A percentile compares a stretch with the other conserved stretches of the same genome.
Conservation (phyloP, 2,797 vertebrate species). For the Kryptolebias ocellatus region DNA sequence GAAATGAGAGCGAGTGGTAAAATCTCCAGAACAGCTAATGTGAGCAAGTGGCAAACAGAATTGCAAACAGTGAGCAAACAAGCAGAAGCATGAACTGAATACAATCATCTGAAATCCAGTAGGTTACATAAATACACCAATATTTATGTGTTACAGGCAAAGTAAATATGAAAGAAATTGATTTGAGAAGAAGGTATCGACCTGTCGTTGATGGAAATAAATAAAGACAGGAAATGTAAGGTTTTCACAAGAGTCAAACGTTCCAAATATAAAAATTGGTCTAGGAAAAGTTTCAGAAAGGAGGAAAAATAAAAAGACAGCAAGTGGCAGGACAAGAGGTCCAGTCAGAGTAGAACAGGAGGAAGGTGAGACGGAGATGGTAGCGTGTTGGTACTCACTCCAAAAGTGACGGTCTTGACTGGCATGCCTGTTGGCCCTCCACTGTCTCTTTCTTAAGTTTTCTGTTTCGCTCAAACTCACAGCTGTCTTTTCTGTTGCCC, state of each 20-base stretch:
- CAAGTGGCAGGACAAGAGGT: constrained; percentile 36
- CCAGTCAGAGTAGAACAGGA: constrained; percentile 8
- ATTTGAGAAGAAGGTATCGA: neutral
- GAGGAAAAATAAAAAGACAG: constrained; percentile 23
- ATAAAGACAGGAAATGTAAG: neutral
- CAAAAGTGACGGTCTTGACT: constrained; percentile 78
- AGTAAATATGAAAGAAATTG: constrained; percentile 24
- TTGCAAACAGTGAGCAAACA: constrained; percentile 31
- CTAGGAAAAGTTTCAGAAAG: constrained; percentile 18
- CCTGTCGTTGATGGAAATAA: neutral
- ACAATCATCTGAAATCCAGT: constrained; percentile 25
- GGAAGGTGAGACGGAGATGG: constrained; percentile 40
- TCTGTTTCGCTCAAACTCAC: constrained; percentile 70
- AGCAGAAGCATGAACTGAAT: constrained; percentile 29
- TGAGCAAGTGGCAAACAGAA: constrained; percentile 21
- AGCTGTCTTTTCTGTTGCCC: constrained; percentile 78
- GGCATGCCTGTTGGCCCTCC: constrained; percentile 80
- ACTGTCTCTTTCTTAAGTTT: constrained; percentile 63
- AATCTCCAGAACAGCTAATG: constrained; percentile 28
- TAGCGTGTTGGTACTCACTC: constrained; percentile 80
- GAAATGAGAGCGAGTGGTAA: constrained; percentile 22
- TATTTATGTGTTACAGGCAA: constrained; percentile 24
- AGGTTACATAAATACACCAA: constrained; percentile 20
- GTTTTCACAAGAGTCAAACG: constrained; percentile 6
- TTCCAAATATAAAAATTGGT: constrained; percentile 15